Conservation (phyloP, 2,888 invertebrate genomes). For the Microdon myrmicae region DNA sequence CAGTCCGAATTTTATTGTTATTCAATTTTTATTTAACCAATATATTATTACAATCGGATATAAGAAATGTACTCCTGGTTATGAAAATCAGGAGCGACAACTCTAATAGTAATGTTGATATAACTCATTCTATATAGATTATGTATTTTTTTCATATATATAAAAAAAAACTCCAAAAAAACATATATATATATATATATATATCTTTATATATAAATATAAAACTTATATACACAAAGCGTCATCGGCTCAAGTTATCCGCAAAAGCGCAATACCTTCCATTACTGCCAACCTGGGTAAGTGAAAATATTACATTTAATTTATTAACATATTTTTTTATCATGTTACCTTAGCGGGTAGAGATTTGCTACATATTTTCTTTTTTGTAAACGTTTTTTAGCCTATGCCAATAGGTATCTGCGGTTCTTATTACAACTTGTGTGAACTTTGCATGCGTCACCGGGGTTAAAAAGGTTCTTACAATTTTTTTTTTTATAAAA, state of each 20-base stretch:
- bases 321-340: background rate
- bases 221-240: slow-evolving; percentile 59
- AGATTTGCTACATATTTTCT: slow-evolving; percentile 2
- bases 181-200: slow-evolving; percentile 9
- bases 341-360: background rate
- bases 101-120: no score
- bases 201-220: slow-evolving; percentile 32
- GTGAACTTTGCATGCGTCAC: no score
- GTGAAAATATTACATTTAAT: slow-evolving; percentile 67
- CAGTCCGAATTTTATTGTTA: no score
- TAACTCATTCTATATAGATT: slow-evolving; percentile 61
- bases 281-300: slow-evolving; percentile 92
- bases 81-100: no score
- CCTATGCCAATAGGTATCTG: no score
- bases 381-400: slow-evolving; percentile 5
- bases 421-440: no score
- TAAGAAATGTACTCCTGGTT: no score
- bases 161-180: slow-evolving; percentile 1
- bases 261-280: slow-evolving; percentile 90
- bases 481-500: no score
- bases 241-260: slow-evolving; percentile 70
- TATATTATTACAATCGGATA: no score
- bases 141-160: slow-evolving; percentile 17
- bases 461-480: no score
- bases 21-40: no score